These are phyloP conservation scores for Sinohyriopsis cumingii DNA, from an alignment of 2,888 invertebrate species.

Conservation along the genomic window DNA sequence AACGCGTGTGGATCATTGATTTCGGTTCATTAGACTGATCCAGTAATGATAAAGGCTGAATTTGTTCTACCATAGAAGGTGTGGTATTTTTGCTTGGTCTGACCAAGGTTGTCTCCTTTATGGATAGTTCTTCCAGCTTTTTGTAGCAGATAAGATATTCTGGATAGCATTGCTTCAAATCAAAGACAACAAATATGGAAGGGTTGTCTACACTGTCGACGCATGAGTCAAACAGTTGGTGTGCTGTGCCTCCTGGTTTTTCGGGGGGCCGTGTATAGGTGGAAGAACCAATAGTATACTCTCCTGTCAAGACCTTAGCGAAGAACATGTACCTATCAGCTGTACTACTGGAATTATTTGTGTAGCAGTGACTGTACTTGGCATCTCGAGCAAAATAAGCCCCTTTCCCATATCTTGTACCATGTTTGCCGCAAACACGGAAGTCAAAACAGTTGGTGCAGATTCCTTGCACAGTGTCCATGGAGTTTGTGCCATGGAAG, in stretches of 20 bases:
- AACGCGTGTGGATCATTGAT: no score
- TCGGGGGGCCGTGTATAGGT: conserved; percentile 42
- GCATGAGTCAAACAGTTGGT: conserved; percentile 52
- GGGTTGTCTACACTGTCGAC: conserved; percentile 46
- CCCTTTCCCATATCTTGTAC: conserved; percentile 52
- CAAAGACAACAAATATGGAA: conserved; percentile 51
- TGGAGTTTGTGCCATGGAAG: conserved; percentile 52
- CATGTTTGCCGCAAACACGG: conserved; percentile 50
- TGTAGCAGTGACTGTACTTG: conserved; percentile 44
- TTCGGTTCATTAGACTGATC: no score
- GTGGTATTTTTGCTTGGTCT: no score
- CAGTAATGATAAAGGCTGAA: no score
- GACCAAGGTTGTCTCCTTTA: no score
- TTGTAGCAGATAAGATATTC: conserved; percentile 50
- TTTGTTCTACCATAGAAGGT: no score
- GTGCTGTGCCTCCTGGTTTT: conserved; percentile 18
- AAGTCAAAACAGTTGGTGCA: conserved; percentile 54
- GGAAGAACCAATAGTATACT: conserved; percentile 34
- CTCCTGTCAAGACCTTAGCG: conserved; percentile 53
- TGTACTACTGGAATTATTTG: not conserved
- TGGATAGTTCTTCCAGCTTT: not conserved
- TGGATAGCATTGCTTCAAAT: conserved; percentile 55
- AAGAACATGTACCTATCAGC: conserved; percentile 47
- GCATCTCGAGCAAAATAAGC: conserved; percentile 49
- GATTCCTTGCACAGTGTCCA: conserved; percentile 44